Percentiles rank a stretch among this genome's conserved stretches.
These are phyloP conservation scores for Bufo bufo DNA, from an alignment of 2,113 vertebrate species.

Conservation along the genomic window DNA sequence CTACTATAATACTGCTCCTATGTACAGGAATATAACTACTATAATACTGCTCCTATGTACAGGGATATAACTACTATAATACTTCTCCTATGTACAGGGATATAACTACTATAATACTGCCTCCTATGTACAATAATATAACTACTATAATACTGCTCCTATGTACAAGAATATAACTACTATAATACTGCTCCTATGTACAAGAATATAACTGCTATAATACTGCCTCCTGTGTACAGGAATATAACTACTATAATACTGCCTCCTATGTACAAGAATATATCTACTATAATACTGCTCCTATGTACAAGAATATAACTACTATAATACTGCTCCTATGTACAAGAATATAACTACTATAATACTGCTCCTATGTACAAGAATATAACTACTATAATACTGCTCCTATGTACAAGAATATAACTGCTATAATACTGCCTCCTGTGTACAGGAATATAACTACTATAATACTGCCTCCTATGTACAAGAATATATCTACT, in stretches of 20 bases:
- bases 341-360: slow-evolving; percentile 10
- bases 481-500: not conserved
- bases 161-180: slow-evolving; percentile 5
- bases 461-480: not conserved
- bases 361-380: not conserved
- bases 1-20: no score
- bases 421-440: no score
- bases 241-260: slow-evolving; percentile 14
- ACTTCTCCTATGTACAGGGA: not conserved
- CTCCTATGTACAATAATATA: not conserved
- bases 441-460: slow-evolving; percentile 10
- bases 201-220: slow-evolving; percentile 15
- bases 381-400: not conserved
- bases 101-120: slow-evolving; percentile 18
- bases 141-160: slow-evolving; percentile 1
- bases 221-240: not conserved
- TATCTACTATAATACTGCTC: not conserved
- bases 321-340: not conserved
- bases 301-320: not conserved
- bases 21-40: not conserved
- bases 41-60: slow-evolving; percentile 4
- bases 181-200: slow-evolving; percentile 9
- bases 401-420: no score
- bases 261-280: not conserved
- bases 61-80: slow-evolving; percentile 3